Percentiles rank a stretch among this genome's conserved stretches.
phyloP scores from a whole-genome alignment of 2,888 invertebrate species.

The Holacanthella duospinosa region DNA sequence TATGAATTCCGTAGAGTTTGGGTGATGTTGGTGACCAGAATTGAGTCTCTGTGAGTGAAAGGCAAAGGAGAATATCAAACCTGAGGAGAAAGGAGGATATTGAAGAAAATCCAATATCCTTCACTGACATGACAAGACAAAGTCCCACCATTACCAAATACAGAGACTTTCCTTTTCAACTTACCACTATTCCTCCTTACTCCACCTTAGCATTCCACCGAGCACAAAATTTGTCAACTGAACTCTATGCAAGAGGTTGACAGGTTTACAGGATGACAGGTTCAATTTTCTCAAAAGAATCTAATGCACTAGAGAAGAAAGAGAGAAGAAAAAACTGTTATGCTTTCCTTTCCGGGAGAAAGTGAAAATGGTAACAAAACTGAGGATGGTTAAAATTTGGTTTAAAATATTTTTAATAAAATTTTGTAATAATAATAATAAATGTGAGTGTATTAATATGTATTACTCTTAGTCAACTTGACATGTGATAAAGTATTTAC shows the following conservation, averaged over 20 bases:
- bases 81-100: background rate
- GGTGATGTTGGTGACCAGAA: no score
- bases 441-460: background rate
- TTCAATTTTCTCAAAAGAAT: background rate
- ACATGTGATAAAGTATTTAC: no score
- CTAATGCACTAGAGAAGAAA: background rate
- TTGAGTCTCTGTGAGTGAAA: background rate
- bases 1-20: no score
- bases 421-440: background rate
- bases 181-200: background rate
- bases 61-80: background rate
- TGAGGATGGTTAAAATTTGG: background rate
- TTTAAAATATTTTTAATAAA: background rate
- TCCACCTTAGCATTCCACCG: background rate
- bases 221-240: background rate
- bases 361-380: background rate
- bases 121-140: conserved; percentile 1
- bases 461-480: background rate
- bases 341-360: no score
- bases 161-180: background rate
- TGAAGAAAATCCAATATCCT: background rate
- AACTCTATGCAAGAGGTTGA: background rate
- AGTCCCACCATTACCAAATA: background rate
- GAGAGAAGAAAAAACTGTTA: background rate
- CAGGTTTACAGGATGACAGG: background rate